Conservation (phyloP, 1,140 invertebrate genomes). For the Papilio xuthus region DNA sequence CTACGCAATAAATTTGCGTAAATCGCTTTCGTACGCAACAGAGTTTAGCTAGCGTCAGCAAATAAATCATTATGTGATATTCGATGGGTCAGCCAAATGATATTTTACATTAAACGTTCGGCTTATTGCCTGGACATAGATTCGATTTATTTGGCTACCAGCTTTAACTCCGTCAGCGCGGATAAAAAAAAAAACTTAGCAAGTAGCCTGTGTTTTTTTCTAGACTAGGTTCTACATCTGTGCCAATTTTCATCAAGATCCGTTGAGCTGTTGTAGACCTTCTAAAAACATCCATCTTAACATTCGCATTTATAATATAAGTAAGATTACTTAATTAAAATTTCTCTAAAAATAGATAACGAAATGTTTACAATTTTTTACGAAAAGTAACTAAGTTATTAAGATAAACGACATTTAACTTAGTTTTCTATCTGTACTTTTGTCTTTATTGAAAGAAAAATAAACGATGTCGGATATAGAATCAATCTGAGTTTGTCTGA, state of each 20-base stretch:
- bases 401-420: not conserved
- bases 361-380: too few relatives aligned
- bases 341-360: too few relatives aligned
- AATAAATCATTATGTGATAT: slow-evolving; percentile 13
- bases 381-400: too few relatives aligned
- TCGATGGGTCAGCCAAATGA: not conserved
- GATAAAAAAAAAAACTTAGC: too few relatives aligned
- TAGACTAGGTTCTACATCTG: too few relatives aligned
- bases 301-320: too few relatives aligned
- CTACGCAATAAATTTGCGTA: slow-evolving; percentile 8
- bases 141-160: not conserved
- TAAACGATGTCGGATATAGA: slow-evolving; percentile 7
- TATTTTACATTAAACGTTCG: not conserved
- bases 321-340: too few relatives aligned
- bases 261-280: too few relatives aligned
- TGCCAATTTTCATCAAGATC: too few relatives aligned
- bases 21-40: slow-evolving; percentile 10
- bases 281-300: too few relatives aligned
- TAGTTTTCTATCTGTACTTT: slow-evolving; percentile 2
- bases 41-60: slow-evolving; percentile 16
- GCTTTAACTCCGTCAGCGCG: too few relatives aligned
- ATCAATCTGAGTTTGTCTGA: slow-evolving; percentile 20
- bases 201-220: too few relatives aligned
- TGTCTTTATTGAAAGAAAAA: slow-evolving; percentile 12
- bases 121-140: not conserved